phyloP scores from a whole-genome alignment of 1,140 invertebrate genomes.

The Phymastichus coffea region DNA sequence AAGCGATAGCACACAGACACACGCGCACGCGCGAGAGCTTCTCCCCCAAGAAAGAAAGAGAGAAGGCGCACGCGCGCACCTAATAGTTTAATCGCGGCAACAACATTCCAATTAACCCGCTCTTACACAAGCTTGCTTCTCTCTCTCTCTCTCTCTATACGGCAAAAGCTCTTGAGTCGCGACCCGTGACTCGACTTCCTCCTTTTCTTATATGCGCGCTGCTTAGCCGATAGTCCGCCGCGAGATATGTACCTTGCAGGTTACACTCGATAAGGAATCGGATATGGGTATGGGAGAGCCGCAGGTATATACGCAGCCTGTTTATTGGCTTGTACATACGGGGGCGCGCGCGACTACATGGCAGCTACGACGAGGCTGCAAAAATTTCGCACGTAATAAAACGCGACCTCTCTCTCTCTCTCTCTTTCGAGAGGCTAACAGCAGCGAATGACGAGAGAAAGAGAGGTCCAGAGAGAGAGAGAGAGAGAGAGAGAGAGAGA shows the following conservation, averaged over 20 bases:
- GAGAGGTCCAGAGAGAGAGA: neutral
- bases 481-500: slow-evolving; percentile 30
- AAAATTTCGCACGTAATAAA: slow-evolving; percentile 54
- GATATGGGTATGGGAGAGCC: too few relatives aligned
- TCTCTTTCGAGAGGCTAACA: slow-evolving; percentile 15
- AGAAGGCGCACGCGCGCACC: slow-evolving; percentile 22
- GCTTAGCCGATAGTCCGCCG: too few relatives aligned
- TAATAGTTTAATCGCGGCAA: slow-evolving; percentile 47
- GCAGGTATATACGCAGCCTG: too few relatives aligned
- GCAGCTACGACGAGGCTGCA: too few relatives aligned
- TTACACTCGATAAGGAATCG: too few relatives aligned
- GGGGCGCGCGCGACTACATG: slow-evolving; percentile 14
- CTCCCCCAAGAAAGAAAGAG: too few relatives aligned
- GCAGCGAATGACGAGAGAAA: neutral
- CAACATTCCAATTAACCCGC: slow-evolving; percentile 49
- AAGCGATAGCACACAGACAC: slow-evolving; percentile 2
- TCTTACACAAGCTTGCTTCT: slow-evolving; percentile 2
- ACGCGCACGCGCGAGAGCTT: too few relatives aligned
- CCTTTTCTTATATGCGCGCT: too few relatives aligned
- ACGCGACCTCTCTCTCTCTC: too few relatives aligned
- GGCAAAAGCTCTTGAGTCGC: slow-evolving; percentile 9
- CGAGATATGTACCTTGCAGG: too few relatives aligned
- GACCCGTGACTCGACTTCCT: slow-evolving; percentile 7
- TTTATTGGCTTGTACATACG: slow-evolving; percentile 38
- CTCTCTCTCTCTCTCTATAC: neutral